Evolutionary conservation across 2,797 vertebrate genomes (phyloP).

Genomic region (Anolis apletophallus): DNA sequence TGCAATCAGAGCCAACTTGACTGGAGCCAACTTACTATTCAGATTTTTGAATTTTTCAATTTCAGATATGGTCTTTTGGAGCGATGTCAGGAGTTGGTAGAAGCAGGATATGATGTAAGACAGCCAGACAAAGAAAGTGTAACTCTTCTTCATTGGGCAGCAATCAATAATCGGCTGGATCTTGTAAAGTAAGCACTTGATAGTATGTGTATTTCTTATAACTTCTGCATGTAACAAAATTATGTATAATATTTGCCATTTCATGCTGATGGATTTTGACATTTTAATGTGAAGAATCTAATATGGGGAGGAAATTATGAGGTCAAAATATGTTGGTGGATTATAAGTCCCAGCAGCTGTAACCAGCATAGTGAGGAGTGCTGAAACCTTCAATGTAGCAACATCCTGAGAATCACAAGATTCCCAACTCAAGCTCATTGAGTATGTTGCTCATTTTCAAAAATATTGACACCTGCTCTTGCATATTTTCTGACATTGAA

Average conservation of each 20-base stretch:
- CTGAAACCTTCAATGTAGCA: too few species aligned
- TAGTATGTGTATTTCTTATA: conserved; percentile 13
- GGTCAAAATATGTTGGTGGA: too few species aligned
- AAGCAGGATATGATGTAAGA: conserved; percentile 92
- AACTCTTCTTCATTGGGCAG: conserved; percentile 95
- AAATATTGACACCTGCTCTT: neutral
- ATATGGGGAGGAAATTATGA: too few species aligned
- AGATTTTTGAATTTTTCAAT: neutral
- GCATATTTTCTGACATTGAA: neutral
- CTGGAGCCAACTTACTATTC: neutral
- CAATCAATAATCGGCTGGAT: conserved; percentile 95
- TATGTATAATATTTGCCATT: conserved; percentile 13
- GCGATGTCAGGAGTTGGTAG: conserved; percentile 93
- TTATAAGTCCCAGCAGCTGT: too few species aligned
- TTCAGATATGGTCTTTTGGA: conserved; percentile 92
- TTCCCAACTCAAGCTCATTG: neutral
- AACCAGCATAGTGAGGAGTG: too few species aligned
- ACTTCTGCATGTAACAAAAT: conserved; percentile 20
- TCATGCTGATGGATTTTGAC: neutral
- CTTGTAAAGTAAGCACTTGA: conserved; percentile 88
- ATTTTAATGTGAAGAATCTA: neutral
- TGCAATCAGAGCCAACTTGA: too few species aligned
- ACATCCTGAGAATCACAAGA: too few species aligned
- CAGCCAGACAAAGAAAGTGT: conserved; percentile 97
- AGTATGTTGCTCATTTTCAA: fast-evolving